Conservation (phyloP, 2,888 invertebrate species). For the Homarus gammarus region DNA sequence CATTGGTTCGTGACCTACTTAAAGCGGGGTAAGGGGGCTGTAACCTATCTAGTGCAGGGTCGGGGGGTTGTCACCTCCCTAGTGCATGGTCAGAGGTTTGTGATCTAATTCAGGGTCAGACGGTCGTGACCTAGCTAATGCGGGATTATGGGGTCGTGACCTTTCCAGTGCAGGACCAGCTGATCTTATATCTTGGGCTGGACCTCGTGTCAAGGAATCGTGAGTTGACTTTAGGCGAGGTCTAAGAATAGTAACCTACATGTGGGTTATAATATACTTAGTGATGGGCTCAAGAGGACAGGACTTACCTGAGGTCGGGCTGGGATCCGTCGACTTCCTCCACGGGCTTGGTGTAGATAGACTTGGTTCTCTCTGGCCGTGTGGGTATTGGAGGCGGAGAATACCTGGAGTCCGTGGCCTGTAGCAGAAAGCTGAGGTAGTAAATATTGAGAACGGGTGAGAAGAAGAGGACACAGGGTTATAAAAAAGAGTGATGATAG, state of each 20-base stretch:
- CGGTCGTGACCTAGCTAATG: no score
- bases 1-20: background rate
- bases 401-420: background rate
- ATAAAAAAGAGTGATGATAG: no score
- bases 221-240: background rate
- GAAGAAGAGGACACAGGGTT: no score
- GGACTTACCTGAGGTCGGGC: slow-evolving; percentile 10
- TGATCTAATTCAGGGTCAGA: no score
- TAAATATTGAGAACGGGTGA: no score
- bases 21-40: background rate
- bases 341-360: slow-evolving; percentile 98
- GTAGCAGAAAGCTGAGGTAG: background rate
- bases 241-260: background rate
- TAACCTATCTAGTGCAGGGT: no score
- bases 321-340: slow-evolving; percentile 81
- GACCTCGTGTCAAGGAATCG: background rate
- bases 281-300: no score
- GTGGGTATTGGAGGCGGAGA: slow-evolving; percentile 95
- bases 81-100: no score
- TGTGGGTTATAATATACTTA: background rate
- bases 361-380: slow-evolving; percentile 98
- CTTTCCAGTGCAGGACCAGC: no score
- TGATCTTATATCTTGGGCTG: no score
- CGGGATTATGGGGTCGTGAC: no score
- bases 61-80: no score